Percentiles rank a stretch among this genome's conserved stretches.
Evolutionary conservation across 2,797 vertebrate genomes (phyloP).

Genomic region (Sparus aurata): DNA sequence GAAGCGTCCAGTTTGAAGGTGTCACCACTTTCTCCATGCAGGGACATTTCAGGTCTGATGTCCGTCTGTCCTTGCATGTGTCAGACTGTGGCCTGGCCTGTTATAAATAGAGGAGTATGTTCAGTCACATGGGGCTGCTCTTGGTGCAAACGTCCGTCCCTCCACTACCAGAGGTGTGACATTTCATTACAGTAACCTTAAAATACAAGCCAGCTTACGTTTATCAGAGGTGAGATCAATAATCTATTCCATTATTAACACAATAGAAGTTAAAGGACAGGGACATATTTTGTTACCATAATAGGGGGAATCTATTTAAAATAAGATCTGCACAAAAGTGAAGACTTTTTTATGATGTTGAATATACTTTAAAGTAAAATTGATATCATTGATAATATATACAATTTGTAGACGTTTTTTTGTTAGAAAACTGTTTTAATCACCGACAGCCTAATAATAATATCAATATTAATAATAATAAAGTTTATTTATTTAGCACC

Average conservation of each 20-base stretch:
- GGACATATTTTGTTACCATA: not conserved
- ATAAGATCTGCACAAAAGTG: not conserved
- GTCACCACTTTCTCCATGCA: constrained; percentile 53
- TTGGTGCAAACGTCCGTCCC: constrained; percentile 52
- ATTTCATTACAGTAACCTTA: constrained; percentile 72
- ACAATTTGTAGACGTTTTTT: too few species aligned
- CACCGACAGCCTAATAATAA: too few species aligned
- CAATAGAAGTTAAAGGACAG: not conserved
- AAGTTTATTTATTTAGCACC: too few species aligned
- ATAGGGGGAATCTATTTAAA: not conserved
- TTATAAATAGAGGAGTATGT: constrained; percentile 85
- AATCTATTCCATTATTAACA: constrained; percentile 6
- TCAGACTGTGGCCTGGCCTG: constrained; percentile 64
- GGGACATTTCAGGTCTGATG: constrained; percentile 64
- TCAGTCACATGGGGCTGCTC: constrained; percentile 82
- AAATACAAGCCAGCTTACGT: constrained; percentile 53
- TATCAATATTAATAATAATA: too few species aligned
- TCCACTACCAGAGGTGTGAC: constrained; percentile 63
- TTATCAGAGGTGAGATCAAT: constrained; percentile 39
- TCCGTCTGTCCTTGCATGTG: constrained; percentile 77
- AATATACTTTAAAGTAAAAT: not conserved
- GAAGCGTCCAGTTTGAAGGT: constrained; percentile 55
- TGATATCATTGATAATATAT: too few species aligned
- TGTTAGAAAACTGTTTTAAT: too few species aligned
- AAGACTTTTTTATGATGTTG: not conserved